Conservation (phyloP, 2,888 invertebrate species). For the Cecidostiba fungosa region DNA sequence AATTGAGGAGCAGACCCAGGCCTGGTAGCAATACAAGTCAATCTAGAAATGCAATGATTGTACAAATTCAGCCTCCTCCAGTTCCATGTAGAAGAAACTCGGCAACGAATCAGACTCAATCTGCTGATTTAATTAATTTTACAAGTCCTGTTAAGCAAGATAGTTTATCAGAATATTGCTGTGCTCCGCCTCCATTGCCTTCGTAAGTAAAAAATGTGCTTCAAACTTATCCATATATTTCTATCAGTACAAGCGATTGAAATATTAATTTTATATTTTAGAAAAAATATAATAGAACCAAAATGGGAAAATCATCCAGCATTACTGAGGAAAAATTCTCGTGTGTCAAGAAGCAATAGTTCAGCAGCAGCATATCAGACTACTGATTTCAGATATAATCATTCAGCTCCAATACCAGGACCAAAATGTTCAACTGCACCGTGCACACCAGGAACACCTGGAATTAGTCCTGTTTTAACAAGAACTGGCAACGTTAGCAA, state of each 20-base stretch:
- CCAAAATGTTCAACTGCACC: constrained; percentile 76
- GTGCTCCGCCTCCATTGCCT: constrained; percentile 73
- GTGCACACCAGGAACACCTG: constrained; percentile 77
- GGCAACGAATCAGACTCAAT: constrained; percentile 71
- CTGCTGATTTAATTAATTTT: constrained; percentile 77
- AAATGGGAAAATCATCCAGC: constrained; percentile 78
- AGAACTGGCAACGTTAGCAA: constrained; percentile 75
- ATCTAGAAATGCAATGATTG: constrained; percentile 79
- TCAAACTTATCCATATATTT: constrained; percentile 5
- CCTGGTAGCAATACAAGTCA: constrained; percentile 82
- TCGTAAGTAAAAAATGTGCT: constrained; percentile 69
- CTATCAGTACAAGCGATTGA: neutral
- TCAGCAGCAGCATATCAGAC: constrained; percentile 76
- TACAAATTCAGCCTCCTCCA: constrained; percentile 79
- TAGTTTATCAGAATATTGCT: constrained; percentile 74
- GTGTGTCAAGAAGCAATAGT: constrained; percentile 77
- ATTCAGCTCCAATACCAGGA: constrained; percentile 69
- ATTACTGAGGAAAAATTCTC: constrained; percentile 73
- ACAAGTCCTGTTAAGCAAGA: constrained; percentile 78
- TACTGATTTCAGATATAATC: constrained; percentile 76
- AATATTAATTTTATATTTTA: constrained; percentile 60
- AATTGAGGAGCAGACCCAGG: constrained; percentile 82
- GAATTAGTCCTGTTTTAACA: constrained; percentile 77
- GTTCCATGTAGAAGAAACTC: constrained; percentile 78
- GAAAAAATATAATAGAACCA: constrained; percentile 75